Conservation (phyloP, 2,113 vertebrate genomes). For the Alaudala cheleensis region DNA sequence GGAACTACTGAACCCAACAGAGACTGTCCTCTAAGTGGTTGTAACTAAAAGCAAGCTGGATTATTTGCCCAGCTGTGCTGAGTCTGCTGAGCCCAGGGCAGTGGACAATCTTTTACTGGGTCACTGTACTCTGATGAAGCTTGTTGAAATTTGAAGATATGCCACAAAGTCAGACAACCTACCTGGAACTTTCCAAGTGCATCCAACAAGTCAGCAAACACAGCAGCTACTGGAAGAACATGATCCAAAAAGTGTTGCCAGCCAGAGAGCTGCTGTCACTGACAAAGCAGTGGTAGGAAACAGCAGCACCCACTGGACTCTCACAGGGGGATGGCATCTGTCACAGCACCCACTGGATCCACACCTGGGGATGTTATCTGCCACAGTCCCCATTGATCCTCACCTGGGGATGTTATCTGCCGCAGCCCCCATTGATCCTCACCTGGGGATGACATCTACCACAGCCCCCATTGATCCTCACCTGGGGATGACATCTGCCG, state of each 20-base stretch:
- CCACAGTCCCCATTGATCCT: no score
- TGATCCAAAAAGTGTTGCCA: accelerated
- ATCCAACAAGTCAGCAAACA: not conserved
- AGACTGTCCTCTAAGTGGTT: not conserved
- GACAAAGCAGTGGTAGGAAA: not conserved
- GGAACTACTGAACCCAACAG: not conserved
- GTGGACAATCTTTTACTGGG: not conserved
- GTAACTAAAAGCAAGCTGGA: not conserved
- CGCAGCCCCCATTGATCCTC: not conserved
- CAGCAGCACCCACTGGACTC: not conserved
- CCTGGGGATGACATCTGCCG: not conserved
- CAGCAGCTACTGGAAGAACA: not conserved
- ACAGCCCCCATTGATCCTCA: not conserved
- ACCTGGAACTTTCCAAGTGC: not conserved
- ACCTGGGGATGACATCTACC: not conserved
- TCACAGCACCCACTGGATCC: accelerated
- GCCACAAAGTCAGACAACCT: not conserved
- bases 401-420: not conserved
- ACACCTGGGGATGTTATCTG: not conserved
- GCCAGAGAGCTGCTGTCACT: not conserved
- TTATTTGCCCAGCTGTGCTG: not conserved
- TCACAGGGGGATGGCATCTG: not conserved
- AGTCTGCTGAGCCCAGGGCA: not conserved
- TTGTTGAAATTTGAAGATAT: accelerated
- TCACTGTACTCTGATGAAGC: not conserved